These are phyloP conservation scores for Nomada flava DNA, from an alignment of 2,888 invertebrate genomes.

Conservation along the genomic window DNA sequence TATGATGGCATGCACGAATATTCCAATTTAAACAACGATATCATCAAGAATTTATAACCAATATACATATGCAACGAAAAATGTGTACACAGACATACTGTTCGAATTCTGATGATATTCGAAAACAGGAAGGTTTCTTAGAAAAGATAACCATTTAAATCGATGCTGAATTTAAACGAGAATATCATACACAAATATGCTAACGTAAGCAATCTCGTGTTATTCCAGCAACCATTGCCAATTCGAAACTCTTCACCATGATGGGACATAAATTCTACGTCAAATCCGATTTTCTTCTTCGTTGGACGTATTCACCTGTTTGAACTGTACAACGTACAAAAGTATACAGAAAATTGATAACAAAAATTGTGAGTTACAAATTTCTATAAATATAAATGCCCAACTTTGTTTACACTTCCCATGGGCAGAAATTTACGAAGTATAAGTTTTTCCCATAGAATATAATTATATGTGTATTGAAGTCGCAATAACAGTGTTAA, in stretches of 20 bases:
- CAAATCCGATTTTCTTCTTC: neutral
- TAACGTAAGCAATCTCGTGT: neutral
- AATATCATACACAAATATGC: neutral
- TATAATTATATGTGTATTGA: no score
- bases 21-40: neutral
- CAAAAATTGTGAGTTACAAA: neutral
- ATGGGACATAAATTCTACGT: neutral
- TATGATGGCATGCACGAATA: neutral
- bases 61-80: neutral
- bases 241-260: neutral
- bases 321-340: no score
- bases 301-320: neutral
- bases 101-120: neutral
- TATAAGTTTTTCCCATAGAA: no score
- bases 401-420: neutral
- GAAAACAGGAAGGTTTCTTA: neutral
- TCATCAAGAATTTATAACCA: neutral
- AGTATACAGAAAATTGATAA: neutral
- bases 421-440: no score
- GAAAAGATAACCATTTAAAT: slow-evolving; percentile 15
- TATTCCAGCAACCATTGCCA: slow-evolving; percentile 1
- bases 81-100: neutral
- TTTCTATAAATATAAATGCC: neutral
- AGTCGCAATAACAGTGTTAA: no score
- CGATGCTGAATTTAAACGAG: slow-evolving; percentile 18